Percentiles rank a stretch among this genome's conserved stretches.
Evolutionary conservation across 2,113 vertebrate species (phyloP).

Genomic region (Engraulis encrasicolus): DNA sequence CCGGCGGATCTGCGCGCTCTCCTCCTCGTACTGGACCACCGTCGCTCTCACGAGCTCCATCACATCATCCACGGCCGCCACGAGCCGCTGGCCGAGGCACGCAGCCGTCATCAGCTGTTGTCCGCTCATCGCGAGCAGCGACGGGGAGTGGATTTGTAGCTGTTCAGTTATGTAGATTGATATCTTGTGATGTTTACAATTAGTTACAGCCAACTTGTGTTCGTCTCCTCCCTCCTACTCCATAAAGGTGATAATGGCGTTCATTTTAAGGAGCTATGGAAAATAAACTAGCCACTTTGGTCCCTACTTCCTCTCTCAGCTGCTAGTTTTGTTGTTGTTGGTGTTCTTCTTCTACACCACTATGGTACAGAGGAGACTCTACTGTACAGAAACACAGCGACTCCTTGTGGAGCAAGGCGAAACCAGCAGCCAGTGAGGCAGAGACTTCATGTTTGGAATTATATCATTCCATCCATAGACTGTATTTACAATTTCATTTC

Average conservation of each 20-base stretch:
- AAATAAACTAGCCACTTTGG: no score
- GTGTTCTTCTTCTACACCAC: not conserved
- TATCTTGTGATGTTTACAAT: no score
- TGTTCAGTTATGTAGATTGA: no score
- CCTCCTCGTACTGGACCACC: slow-evolving; percentile 57
- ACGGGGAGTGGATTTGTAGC: no score
- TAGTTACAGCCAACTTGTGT: no score
- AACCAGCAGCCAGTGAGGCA: not conserved
- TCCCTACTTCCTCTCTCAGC: no score
- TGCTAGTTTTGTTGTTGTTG: slow-evolving; percentile 6
- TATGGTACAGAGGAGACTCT: not conserved
- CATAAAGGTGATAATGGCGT: no score
- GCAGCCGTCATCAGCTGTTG: slow-evolving; percentile 50
- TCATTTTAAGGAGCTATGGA: no score
- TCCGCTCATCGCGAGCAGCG: slow-evolving; percentile 33
- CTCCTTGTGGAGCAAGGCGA: not conserved
- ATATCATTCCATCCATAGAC: no score
- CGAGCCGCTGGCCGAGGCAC: slow-evolving; percentile 50
- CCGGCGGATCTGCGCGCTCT: slow-evolving; percentile 50
- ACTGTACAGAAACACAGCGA: not conserved
- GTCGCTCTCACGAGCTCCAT: slow-evolving; percentile 57
- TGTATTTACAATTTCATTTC: not conserved
- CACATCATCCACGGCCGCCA: slow-evolving; percentile 57
- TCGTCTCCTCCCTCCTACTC: no score
- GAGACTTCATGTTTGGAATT: no score